Conservation (phyloP, 2,797 vertebrate species). For the Lycodopsis pacificus region DNA sequence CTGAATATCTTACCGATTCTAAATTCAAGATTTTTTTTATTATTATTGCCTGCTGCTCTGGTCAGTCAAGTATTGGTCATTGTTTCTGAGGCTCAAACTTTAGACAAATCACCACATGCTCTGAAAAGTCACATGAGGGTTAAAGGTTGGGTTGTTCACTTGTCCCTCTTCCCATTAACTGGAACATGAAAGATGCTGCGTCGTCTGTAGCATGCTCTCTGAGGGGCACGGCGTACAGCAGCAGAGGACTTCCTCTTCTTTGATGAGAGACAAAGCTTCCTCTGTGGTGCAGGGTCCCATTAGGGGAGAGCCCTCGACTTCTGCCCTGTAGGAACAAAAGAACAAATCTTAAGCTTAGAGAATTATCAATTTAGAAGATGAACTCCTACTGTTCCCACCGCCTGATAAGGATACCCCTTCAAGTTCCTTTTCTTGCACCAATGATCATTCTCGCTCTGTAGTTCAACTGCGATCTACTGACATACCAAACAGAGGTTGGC, state of each 20-base stretch:
- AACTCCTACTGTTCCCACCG: constrained; percentile 37
- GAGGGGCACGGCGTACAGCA: constrained; percentile 69
- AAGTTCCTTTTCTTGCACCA: constrained; percentile 9
- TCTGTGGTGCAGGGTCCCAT: constrained; percentile 72
- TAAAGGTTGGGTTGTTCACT: constrained; percentile 79
- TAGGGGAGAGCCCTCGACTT: constrained; percentile 60
- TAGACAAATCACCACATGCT: constrained; percentile 75
- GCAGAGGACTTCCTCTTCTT: constrained; percentile 79
- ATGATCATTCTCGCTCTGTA: constrained; percentile 50
- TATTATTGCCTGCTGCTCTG: constrained; percentile 45
- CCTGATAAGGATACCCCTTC: constrained; percentile 26
- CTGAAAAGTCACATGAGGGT: constrained; percentile 66
- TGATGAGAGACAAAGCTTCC: constrained; percentile 80
- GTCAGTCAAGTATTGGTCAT: constrained; percentile 59
- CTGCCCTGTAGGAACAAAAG: constrained; percentile 69
- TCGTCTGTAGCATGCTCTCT: constrained; percentile 65
- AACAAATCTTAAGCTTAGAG: constrained; percentile 55
- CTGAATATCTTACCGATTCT: constrained; percentile 52
- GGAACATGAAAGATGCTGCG: constrained; percentile 84
- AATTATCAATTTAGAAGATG: constrained; percentile 64
- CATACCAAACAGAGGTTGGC: constrained; percentile 39
- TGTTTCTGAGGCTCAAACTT: constrained; percentile 57
- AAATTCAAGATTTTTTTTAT: constrained; percentile 38
- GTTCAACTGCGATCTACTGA: constrained; percentile 26
- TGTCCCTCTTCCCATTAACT: constrained; percentile 75